phyloP scores from a whole-genome alignment of 2,888 invertebrate species.

The Meandrusa payeni region DNA sequence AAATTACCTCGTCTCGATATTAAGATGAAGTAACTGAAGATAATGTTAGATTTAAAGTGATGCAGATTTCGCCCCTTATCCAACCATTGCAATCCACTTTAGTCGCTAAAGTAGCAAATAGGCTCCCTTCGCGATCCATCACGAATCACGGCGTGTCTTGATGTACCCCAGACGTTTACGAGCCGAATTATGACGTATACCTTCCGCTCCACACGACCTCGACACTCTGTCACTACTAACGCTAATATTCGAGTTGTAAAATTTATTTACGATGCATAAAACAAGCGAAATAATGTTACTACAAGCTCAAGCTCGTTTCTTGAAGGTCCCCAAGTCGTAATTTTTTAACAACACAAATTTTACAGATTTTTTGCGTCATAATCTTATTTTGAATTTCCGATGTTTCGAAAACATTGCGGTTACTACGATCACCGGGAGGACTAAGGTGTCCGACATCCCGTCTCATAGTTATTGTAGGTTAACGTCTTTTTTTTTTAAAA shows the following conservation, averaged over 20 bases:
- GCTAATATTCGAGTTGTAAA: slow-evolving; percentile 26
- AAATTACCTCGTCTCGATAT: no score
- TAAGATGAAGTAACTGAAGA: no score
- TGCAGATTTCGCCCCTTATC: neutral
- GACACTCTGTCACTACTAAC: slow-evolving; percentile 32
- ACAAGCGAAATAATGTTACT: neutral
- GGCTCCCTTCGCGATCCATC: slow-evolving; percentile 58
- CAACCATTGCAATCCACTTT: slow-evolving; percentile 27
- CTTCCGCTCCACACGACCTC: slow-evolving; percentile 55
- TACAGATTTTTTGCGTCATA: no score
- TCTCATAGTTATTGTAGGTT: no score
- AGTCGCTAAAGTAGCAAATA: slow-evolving; percentile 29
- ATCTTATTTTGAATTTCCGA: no score
- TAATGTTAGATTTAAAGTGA: neutral
- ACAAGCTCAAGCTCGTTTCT: no score
- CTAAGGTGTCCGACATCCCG: no score
- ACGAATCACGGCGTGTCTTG: slow-evolving; percentile 51
- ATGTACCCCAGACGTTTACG: slow-evolving; percentile 64
- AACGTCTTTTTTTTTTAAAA: no score
- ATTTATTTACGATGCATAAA: slow-evolving; percentile 10
- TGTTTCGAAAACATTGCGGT: no score
- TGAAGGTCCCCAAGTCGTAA: no score
- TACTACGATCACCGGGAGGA: no score
- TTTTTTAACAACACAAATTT: no score
- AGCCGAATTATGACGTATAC: slow-evolving; percentile 68